A percentile compares a stretch with the other conserved stretches of the same genome.
Conservation (phyloP, 2,797 vertebrate species). For the Hafferia zeledoni region DNA sequence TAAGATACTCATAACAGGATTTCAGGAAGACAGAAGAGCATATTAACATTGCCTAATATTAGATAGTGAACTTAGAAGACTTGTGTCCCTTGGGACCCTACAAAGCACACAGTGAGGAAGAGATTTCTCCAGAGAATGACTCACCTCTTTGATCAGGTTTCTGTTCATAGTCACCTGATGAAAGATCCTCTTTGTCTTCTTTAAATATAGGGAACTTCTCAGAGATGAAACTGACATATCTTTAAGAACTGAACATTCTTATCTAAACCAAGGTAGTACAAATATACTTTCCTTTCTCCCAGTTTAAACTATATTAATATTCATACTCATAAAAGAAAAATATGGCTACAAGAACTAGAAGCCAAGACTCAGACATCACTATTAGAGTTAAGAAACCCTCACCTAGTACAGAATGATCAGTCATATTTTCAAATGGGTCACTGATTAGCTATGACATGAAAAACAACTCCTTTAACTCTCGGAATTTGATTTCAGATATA, state of each 20-base stretch:
- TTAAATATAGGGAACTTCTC: not conserved
- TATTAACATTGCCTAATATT: not conserved
- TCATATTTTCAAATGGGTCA: accelerated
- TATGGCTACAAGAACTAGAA: not conserved
- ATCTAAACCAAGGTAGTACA: not conserved
- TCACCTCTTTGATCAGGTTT: not conserved
- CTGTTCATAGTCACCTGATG: not conserved
- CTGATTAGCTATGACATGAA: not conserved
- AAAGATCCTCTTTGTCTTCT: not conserved
- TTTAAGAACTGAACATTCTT: not conserved
- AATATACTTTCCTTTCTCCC: not conserved
- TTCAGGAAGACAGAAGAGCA: not conserved
- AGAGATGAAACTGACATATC: not conserved
- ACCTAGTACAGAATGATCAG: not conserved
- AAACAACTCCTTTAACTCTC: not conserved
- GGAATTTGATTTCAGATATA: not conserved
- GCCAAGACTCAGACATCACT: not conserved
- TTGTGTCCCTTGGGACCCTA: not conserved
- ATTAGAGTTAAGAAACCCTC: not conserved
- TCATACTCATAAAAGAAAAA: not conserved
- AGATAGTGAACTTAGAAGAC: not conserved
- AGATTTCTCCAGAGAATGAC: not conserved
- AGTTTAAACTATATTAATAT: not conserved
- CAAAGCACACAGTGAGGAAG: not conserved
- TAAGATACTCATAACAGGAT: not conserved